phyloP scores from a whole-genome alignment of 2,888 invertebrate species.

The Phragmatobia fuliginosa region DNA sequence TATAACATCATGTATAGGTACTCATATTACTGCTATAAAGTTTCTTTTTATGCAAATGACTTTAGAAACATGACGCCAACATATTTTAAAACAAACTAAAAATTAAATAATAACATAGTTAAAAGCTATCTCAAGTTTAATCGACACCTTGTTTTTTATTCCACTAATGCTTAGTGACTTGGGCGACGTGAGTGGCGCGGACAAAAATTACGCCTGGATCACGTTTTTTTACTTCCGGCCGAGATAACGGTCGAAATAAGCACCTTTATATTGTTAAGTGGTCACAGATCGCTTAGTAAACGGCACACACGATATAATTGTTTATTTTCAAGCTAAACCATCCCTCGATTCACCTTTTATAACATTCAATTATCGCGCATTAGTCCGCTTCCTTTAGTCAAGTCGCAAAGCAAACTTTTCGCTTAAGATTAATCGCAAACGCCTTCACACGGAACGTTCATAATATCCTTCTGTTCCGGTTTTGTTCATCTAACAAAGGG shows the following conservation, averaged over 20 bases:
- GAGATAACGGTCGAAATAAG: constrained; percentile 79
- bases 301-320: constrained; percentile 64
- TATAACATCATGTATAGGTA: constrained; percentile 38
- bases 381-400: constrained; percentile 73
- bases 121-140: constrained; percentile 77
- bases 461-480: constrained; percentile 77
- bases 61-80: constrained; percentile 54
- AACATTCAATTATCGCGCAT: constrained; percentile 78
- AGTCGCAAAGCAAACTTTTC: constrained; percentile 62
- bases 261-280: constrained; percentile 80
- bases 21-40: constrained; percentile 37
- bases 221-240: constrained; percentile 79
- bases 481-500: constrained; percentile 63
- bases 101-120: constrained; percentile 75
- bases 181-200: constrained; percentile 63
- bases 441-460: constrained; percentile 69
- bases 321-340: constrained; percentile 59
- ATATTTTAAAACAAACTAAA: constrained; percentile 71
- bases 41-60: constrained; percentile 57
- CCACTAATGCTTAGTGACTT: constrained; percentile 72
- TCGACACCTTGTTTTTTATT: constrained; percentile 81
- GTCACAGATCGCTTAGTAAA: constrained; percentile 73
- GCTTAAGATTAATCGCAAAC: constrained; percentile 69
- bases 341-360: constrained; percentile 56
- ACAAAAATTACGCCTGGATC: constrained; percentile 78